phyloP scores from a whole-genome alignment of 2,888 invertebrate species.

The Sphecodes monilicornis region DNA sequence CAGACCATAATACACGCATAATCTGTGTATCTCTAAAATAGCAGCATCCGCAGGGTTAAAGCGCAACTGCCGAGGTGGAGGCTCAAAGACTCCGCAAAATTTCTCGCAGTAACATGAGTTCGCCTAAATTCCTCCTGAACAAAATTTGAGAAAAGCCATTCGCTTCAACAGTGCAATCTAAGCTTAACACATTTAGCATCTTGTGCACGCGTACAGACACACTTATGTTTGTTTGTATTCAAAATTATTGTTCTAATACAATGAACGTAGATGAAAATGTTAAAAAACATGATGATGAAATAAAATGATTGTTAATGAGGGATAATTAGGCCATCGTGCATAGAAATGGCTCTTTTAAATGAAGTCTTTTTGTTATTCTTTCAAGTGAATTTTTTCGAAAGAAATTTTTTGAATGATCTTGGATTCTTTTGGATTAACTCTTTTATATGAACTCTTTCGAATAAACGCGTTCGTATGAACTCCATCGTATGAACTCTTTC shows the following conservation, averaged over 20 bases:
- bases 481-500: too few relatives aligned
- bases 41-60: conserved; percentile 1
- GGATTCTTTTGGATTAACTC: too few relatives aligned
- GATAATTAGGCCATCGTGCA: neutral
- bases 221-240: neutral
- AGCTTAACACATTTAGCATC: neutral
- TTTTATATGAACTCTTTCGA: too few relatives aligned
- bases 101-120: neutral
- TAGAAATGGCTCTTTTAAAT: neutral
- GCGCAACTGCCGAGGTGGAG: conserved; percentile 5
- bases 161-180: neutral
- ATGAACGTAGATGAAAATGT: neutral
- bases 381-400: too few relatives aligned
- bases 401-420: too few relatives aligned
- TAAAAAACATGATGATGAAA: too few relatives aligned
- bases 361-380: neutral
- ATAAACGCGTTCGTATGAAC: too few relatives aligned
- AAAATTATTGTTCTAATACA: neutral
- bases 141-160: neutral
- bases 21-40: conserved; percentile 12
- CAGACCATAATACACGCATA: conserved; percentile 5
- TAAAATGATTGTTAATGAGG: too few relatives aligned
- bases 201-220: neutral
- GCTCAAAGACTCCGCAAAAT: conserved; percentile 5
- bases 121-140: neutral